Conservation (phyloP, 2,888 invertebrate genomes). For the Micoletzkya japonica region DNA sequence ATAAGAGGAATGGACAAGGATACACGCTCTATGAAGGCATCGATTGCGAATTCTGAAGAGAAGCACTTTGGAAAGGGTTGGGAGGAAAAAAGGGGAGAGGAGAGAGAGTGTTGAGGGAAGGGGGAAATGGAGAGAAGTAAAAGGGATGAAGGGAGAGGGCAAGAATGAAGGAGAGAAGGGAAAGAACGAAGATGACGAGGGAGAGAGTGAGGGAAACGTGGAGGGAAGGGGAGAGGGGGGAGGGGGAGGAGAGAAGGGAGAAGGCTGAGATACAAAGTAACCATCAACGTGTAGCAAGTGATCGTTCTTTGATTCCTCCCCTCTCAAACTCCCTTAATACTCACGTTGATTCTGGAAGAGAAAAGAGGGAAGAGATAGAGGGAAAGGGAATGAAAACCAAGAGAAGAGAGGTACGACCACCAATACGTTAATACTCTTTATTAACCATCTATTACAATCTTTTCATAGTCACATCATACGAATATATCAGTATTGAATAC, state of each 20-base stretch:
- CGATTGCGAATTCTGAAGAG: not conserved
- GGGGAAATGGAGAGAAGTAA: not conserved
- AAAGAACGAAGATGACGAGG: not conserved
- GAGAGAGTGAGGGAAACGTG: not conserved
- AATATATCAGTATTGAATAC: not conserved
- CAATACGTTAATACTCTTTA: too few relatives aligned
- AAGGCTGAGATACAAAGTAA: too few relatives aligned
- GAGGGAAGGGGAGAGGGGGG: not conserved
- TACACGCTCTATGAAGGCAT: constrained; percentile 1
- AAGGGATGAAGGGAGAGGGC: not conserved
- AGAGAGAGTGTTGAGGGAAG: not conserved
- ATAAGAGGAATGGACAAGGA: not conserved
- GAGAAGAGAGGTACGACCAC: constrained; percentile 9
- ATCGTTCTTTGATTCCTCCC: too few relatives aligned
- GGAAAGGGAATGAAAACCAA: not conserved
- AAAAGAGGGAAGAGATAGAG: constrained; percentile 7
- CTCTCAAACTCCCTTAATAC: too few relatives aligned
- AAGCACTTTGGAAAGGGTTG: not conserved
- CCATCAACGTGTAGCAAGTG: too few relatives aligned
- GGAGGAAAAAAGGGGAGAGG: not conserved
- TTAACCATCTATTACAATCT: too few relatives aligned
- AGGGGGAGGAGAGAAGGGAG: not conserved
- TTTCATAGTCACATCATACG: not conserved
- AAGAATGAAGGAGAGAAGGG: not conserved
- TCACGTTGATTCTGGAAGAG: too few relatives aligned